Evolutionary conservation across 2,797 vertebrate genomes (phyloP), one percentile per base, ranked within the genome.

Genomic region (Halcyon smyrnensis): DNA sequence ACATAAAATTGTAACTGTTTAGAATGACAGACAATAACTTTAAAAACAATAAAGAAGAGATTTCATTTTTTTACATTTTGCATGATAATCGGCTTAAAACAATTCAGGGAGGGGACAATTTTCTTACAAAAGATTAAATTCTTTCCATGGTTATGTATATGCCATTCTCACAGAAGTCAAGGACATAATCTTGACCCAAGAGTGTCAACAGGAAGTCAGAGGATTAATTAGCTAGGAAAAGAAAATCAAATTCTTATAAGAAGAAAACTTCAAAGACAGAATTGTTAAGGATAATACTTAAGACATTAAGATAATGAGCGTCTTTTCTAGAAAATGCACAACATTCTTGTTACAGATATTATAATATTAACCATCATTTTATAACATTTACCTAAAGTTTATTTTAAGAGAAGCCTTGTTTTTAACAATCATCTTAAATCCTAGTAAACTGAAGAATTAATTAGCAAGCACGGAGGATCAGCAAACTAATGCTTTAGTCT

Each of bases 381-480:
- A 96, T 93, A 95, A 91, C 92, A 96, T 97, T 95, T 95, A 97
- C 97, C 96, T 98, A 94, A 94, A 97, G 93, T 98, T 97, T 97
- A 96, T 97, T 98, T 97, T 95, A 98, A 97, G 94, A 93, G 92
- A 93, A 91, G 82, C 84, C 94, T 98, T 98, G 96, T 98, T 98
- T 98, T 97, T 97, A 98, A 97, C 97, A 97, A 97, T 98, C 96
- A 90, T 97, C 95, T 97, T 95, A 98, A 98, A 97, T 97, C 97
- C 97, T 96, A 97, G 97, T 98, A 98, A 98, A 98, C 97, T 96
- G 97, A 98, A 98, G 97, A 98, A 98, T 98, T 98, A 98, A 98
- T 98, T 98, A 98, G 97, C 97, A 96, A 96, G 96, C 97, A 97
- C 25, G 32, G 95, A 98, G 96, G 97, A 97, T 98, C 97, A 98